A percentile compares a stretch with the other conserved stretches of the same genome.
Conservation (phyloP, 1,140 invertebrate species). For the Drosophila bipectinata region DNA sequence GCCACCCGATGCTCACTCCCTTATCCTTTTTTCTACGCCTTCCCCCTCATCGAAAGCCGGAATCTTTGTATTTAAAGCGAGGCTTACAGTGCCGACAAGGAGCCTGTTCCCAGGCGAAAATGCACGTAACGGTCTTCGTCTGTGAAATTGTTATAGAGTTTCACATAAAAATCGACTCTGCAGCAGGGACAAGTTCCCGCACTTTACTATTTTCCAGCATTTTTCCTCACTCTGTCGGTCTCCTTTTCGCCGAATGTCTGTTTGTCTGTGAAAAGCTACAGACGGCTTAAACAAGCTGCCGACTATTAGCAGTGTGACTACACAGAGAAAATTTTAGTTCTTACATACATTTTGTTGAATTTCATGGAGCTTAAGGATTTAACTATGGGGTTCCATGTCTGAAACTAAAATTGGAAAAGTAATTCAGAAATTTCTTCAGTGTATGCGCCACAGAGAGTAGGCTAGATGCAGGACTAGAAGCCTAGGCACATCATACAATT, state of each 20-base stretch:
- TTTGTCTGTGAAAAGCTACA: constrained; percentile 34
- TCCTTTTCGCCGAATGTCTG: constrained; percentile 28
- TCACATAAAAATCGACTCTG: constrained; percentile 68
- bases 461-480: constrained; percentile 14
- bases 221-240: constrained; percentile 6
- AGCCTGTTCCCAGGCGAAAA: constrained; percentile 49
- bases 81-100: constrained; percentile 17
- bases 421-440: background rate
- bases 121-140: constrained; percentile 65
- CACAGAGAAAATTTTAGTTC: constrained; percentile 21
- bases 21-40: background rate
- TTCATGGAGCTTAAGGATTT: no score
- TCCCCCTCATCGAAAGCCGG: constrained; percentile 26
- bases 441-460: constrained; percentile 17
- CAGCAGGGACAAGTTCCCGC: constrained; percentile 49
- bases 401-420: background rate
- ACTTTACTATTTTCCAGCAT: constrained; percentile 16
- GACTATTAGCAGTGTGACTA: constrained; percentile 67
- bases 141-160: constrained; percentile 69
- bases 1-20: background rate
- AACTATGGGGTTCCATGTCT: background rate
- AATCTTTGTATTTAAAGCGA: constrained; percentile 68
- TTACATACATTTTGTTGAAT: no score
- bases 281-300: constrained; percentile 67
- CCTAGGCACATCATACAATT: constrained; percentile 54